Evolutionary conservation across 2,797 vertebrate genomes (phyloP).

Genomic region (Phataginus tricuspis): DNA sequence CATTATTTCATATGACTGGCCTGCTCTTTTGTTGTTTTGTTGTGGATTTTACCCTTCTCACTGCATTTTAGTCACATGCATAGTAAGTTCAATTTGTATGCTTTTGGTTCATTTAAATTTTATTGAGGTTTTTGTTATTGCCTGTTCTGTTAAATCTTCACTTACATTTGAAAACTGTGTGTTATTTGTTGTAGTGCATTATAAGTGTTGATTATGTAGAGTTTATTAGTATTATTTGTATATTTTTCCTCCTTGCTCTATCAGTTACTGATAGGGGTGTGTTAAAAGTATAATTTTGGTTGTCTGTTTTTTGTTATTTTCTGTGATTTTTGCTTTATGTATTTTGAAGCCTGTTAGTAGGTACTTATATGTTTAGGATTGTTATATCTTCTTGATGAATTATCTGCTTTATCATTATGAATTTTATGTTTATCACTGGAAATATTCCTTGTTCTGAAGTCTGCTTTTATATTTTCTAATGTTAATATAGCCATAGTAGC

Average conservation of each 20-base stretch:
- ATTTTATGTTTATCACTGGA: not conserved
- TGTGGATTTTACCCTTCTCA: not conserved
- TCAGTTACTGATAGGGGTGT: not conserved
- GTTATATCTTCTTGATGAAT: not conserved
- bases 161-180: not conserved
- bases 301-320: not conserved
- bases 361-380: not conserved
- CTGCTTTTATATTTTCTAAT: not conserved
- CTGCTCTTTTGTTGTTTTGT: not conserved
- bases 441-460: not conserved
- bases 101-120: not conserved
- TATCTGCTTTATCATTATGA: not conserved
- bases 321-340: not conserved
- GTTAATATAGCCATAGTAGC: not conserved
- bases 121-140: not conserved
- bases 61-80: not conserved
- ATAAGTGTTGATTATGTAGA: not conserved
- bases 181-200: not conserved
- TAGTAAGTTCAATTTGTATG: not conserved
- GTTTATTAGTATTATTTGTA: not conserved
- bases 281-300: not conserved
- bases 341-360: not conserved
- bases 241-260: not conserved
- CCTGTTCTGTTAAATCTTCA: not conserved
- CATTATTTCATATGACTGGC: not conserved